Percentiles rank a stretch among this genome's conserved stretches.
Evolutionary conservation across 2,888 invertebrate species (phyloP).

Genomic region (Drosophila maculinotata): DNA sequence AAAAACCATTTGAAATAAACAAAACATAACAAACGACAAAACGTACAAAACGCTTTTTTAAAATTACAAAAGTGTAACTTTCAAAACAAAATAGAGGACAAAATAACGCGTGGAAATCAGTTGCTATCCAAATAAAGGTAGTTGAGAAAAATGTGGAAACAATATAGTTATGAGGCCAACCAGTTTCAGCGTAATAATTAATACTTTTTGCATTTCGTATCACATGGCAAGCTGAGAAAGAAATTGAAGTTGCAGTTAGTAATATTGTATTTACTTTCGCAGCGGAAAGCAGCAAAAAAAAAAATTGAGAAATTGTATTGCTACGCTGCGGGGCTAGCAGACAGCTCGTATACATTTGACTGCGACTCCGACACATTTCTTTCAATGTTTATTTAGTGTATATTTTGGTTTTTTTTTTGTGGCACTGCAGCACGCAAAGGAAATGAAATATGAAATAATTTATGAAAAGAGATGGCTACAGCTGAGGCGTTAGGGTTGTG

Average conservation of each 20-base stretch:
- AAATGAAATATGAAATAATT: slow-evolving; percentile 78
- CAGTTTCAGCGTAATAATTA: neutral
- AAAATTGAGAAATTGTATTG: slow-evolving; percentile 50
- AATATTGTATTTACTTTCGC: slow-evolving; percentile 66
- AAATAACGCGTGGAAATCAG: neutral
- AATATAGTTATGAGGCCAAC: neutral
- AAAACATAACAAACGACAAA: neutral
- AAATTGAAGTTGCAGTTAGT: slow-evolving; percentile 53
- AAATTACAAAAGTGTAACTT: neutral
- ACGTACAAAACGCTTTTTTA: neutral
- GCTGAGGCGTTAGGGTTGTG: slow-evolving; percentile 19
- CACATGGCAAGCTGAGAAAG: slow-evolving; percentile 13
- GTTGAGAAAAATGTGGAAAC: neutral
- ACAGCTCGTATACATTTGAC: slow-evolving; percentile 38
- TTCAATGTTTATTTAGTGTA: slow-evolving; percentile 13
- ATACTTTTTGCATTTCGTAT: slow-evolving; percentile 1
- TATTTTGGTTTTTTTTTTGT: slow-evolving; percentile 35
- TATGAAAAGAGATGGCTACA: slow-evolving; percentile 48
- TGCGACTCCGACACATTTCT: slow-evolving; percentile 15
- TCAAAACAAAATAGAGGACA: neutral
- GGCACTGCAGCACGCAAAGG: slow-evolving; percentile 55
- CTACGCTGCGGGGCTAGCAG: slow-evolving; percentile 46
- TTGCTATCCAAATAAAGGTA: too few relatives aligned
- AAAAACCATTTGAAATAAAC: neutral
- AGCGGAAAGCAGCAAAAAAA: slow-evolving; percentile 9